Base-by-base conservation (phyloP, 2,888 invertebrate species). In the Oscheius sp. region DNA sequence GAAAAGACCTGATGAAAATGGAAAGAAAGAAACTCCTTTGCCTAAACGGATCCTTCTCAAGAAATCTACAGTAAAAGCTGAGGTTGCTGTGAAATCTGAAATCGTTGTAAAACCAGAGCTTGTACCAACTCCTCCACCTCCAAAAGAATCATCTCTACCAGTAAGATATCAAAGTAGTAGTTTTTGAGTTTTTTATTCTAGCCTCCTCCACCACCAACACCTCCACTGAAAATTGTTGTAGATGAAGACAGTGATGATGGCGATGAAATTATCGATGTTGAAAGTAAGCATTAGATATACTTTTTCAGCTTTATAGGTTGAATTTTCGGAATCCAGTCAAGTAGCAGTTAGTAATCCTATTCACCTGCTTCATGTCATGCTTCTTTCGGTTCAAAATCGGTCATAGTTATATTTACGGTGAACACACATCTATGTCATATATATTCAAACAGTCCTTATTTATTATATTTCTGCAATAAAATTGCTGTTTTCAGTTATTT, bases 361-460 rank as follows among this genome's bases (percentile, higher is more conserved):
- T 30, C 32, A 20, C 49, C 14, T 17, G 22, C 26, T 49, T 20
- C 24, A 24, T 24, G 8, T n/a, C 32, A 17, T 24, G 17, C 54
- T 32, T 33, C 54, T 47, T 47, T 54, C 54, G 54, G 54, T 54
- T 54, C 30, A 3, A 54, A 54, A 54, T 54, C 32, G 32, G 54
- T 54, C 54, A 54, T 54, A 54, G 54, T 24, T n/a, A n/a, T 30
- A n/a, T 26, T 22, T n/a, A 54, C 54, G 54, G 54, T 54, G 54
- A 54, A 17, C 33, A 50, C 33, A 54, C 17, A n/a, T 54, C 54
- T 50, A 50, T 28, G 54, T 54, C 54, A 54, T 54, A n/a, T n/a
- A n/a, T n/a, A n/a, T n/a, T n/a, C n/a, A n/a, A n/a, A n/a, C n/a
- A n/a, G n/a, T n/a, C n/a, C n/a, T 32, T 54, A 54, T 32, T 14